Percentiles rank a stretch among this genome's conserved stretches.
Evolutionary conservation across 1,140 invertebrate species (phyloP).

Genomic region (Epicauta chinensis): DNA sequence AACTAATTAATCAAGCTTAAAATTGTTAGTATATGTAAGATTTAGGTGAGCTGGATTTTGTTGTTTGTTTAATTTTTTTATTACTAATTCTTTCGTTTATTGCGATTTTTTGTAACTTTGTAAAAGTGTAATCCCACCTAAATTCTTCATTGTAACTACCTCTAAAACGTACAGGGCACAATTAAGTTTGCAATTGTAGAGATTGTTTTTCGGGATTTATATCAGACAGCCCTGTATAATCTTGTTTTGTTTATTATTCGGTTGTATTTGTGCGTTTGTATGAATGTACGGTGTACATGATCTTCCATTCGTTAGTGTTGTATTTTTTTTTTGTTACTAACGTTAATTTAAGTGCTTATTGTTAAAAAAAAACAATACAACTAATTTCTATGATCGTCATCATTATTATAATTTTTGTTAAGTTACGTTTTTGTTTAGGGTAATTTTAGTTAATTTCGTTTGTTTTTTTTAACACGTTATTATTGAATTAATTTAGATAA

Average conservation of each 20-base stretch:
- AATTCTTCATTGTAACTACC: constrained; percentile 21
- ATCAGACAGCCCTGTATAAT: constrained; percentile 1
- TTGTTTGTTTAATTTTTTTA: constrained; percentile 5
- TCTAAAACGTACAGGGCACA: constrained; percentile 10
- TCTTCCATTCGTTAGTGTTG: constrained; percentile 7
- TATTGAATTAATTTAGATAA: too few relatives aligned
- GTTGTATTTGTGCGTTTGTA: constrained; percentile 2
- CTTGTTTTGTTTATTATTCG: constrained; percentile 2
- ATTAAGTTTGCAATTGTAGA: neutral
- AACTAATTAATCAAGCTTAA: constrained; percentile 3
- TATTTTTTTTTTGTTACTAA: constrained; percentile 11
- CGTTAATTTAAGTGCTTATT: constrained; percentile 11
- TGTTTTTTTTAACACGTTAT: too few relatives aligned
- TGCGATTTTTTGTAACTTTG: neutral
- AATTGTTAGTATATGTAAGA: constrained; percentile 13
- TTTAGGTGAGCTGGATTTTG: constrained; percentile 9
- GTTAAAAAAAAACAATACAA: neutral
- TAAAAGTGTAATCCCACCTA: constrained; percentile 9
- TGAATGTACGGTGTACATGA: constrained; percentile 6
- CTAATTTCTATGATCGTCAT: too few relatives aligned
- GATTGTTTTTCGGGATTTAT: constrained; percentile 1
- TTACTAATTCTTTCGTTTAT: constrained; percentile 13
- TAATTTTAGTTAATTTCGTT: too few relatives aligned
- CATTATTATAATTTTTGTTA: too few relatives aligned
- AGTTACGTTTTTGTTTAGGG: neutral